Conservation (phyloP, 92 coral and sea anemone species). For the Montipora capitata region DNA sequence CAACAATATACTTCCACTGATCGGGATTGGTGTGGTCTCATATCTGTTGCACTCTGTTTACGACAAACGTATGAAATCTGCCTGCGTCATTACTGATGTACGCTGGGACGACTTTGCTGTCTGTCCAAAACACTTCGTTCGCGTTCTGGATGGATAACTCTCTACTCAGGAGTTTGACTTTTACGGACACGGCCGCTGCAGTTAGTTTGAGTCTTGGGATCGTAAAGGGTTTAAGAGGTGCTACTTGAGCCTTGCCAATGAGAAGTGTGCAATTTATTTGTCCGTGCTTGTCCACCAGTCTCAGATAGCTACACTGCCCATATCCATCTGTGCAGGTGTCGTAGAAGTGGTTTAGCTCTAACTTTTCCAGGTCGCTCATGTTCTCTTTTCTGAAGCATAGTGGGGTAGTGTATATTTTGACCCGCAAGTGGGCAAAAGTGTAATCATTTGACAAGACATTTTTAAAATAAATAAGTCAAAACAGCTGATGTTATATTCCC, state of each 20-base stretch:
- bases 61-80: neutral
- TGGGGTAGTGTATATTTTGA: too few species aligned
- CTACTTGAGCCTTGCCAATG: constrained; percentile 1
- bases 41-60: neutral
- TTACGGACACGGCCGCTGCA: neutral
- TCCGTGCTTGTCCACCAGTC: neutral
- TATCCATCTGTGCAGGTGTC: neutral
- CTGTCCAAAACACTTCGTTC: neutral
- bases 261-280: neutral
- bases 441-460: too few species aligned
- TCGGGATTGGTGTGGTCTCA: neutral
- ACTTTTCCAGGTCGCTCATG: too few species aligned
- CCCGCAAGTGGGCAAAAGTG: too few species aligned
- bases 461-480: too few species aligned
- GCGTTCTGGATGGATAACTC: neutral
- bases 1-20: constrained; percentile 9
- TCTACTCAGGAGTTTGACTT: neutral
- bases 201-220: neutral
- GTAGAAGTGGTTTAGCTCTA: constrained; percentile 2
- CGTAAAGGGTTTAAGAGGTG: neutral
- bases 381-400: too few species aligned
- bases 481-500: too few species aligned
- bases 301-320: neutral
- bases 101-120: neutral
- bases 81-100: neutral